Evolutionary conservation across 2,797 vertebrate genomes (phyloP).

Genomic region (Eospalax fontanierii): DNA sequence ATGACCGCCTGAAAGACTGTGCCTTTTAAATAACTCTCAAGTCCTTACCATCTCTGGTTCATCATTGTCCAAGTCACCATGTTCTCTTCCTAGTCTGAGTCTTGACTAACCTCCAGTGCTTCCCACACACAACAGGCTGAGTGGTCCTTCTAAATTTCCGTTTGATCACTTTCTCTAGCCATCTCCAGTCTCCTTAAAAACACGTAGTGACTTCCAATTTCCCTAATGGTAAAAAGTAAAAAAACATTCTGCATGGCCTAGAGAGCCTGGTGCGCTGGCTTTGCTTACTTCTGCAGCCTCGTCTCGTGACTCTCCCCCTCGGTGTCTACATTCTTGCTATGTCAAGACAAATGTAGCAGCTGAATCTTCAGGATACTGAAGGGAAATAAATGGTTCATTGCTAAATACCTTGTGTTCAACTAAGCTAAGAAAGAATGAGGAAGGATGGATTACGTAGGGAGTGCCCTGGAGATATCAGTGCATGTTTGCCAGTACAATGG

Average conservation of each 20-base stretch:
- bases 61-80: not conserved
- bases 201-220: not conserved
- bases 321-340: not conserved
- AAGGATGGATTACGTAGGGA: not conserved
- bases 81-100: not conserved
- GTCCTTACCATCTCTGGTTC: slow-evolving; percentile 32
- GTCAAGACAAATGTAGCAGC: not conserved
- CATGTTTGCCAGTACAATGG: not conserved
- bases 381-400: not conserved
- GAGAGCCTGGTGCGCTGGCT: not conserved
- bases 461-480: not conserved
- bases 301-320: not conserved
- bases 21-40: slow-evolving; percentile 46
- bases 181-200: not conserved
- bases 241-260: not conserved
- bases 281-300: not conserved
- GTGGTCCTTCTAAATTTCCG: slow-evolving; percentile 14
- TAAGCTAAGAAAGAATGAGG: not conserved
- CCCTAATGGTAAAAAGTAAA: not conserved
- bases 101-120: not conserved
- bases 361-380: slow-evolving; percentile 13
- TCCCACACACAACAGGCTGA: not conserved
- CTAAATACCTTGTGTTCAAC: not conserved
- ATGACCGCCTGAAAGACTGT: no score
- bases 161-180: not conserved